Evolutionary conservation across 2,888 invertebrate species (phyloP).

Genomic region (Pegoplata infirma): DNA sequence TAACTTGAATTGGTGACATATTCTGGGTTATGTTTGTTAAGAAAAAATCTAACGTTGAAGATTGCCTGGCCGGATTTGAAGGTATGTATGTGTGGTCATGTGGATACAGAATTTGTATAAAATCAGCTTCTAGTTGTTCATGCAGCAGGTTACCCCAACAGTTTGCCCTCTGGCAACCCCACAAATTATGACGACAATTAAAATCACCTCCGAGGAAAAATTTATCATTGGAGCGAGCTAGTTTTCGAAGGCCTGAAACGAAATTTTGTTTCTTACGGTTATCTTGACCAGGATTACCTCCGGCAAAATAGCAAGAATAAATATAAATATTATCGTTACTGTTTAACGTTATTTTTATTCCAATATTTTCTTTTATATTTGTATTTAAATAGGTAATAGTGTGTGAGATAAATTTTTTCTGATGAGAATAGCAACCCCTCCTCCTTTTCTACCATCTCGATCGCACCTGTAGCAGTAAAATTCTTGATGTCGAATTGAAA

Average conservation of each 20-base stretch:
- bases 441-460: too few species aligned
- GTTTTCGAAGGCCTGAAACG: background rate
- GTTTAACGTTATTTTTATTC: slow-evolving; percentile 1
- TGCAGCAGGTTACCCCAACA: background rate
- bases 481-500: too few species aligned
- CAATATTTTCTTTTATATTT: slow-evolving; percentile 6
- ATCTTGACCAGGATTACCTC: background rate
- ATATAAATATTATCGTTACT: background rate
- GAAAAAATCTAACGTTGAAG: slow-evolving; percentile 34
- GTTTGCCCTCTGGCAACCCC: slow-evolving; percentile 7
- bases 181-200: background rate
- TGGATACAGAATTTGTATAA: background rate
- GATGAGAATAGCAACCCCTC: too few species aligned
- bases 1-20: background rate
- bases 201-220: slow-evolving; percentile 4
- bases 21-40: slow-evolving; percentile 19
- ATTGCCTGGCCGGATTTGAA: slow-evolving; percentile 13
- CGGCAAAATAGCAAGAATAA: slow-evolving; percentile 19
- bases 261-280: background rate
- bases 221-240: slow-evolving; percentile 8
- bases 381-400: background rate
- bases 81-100: slow-evolving; percentile 19
- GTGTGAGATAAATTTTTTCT: too few species aligned
- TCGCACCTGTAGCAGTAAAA: too few species aligned
- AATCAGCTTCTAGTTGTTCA: slow-evolving; percentile 13